A percentile compares a stretch with the other conserved stretches of the same genome.
phyloP scores from a whole-genome alignment of 2,797 vertebrate species.

The Arctocebus calabarensis region DNA sequence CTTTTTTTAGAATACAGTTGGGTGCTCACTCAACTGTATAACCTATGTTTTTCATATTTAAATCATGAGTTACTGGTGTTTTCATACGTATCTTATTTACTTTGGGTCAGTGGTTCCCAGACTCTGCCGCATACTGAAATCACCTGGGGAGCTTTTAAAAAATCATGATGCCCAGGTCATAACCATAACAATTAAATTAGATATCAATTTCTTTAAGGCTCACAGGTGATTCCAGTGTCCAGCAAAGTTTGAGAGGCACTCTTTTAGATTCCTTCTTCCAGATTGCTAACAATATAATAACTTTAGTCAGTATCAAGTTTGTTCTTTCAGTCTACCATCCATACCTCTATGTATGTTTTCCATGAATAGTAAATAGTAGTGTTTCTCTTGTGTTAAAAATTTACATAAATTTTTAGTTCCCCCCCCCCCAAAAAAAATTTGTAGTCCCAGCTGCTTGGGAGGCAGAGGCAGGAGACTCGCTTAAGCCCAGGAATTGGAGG shows the following conservation, averaged over 20 bases:
- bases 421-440: too few species aligned
- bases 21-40: conserved; percentile 75
- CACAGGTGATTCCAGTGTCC: neutral
- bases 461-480: too few species aligned
- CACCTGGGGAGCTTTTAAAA: conserved; percentile 31
- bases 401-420: too few species aligned
- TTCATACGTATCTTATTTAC: conserved; percentile 11
- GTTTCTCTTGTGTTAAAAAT: conserved; percentile 39
- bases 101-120: conserved; percentile 28
- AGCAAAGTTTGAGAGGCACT: conserved; percentile 1
- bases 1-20: conserved; percentile 67
- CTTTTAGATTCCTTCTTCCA: conserved; percentile 45
- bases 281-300: conserved; percentile 34
- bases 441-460: too few species aligned
- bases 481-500: too few species aligned
- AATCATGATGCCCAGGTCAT: neutral
- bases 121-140: neutral
- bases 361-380: neutral
- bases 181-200: conserved; percentile 17
- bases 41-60: conserved; percentile 75
- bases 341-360: neutral
- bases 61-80: conserved; percentile 62
- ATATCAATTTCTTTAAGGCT: neutral
- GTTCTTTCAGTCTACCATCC: neutral
- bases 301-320: neutral